Conservation (phyloP, 1,140 invertebrate species). For the Lepidotrigona ventralis region DNA sequence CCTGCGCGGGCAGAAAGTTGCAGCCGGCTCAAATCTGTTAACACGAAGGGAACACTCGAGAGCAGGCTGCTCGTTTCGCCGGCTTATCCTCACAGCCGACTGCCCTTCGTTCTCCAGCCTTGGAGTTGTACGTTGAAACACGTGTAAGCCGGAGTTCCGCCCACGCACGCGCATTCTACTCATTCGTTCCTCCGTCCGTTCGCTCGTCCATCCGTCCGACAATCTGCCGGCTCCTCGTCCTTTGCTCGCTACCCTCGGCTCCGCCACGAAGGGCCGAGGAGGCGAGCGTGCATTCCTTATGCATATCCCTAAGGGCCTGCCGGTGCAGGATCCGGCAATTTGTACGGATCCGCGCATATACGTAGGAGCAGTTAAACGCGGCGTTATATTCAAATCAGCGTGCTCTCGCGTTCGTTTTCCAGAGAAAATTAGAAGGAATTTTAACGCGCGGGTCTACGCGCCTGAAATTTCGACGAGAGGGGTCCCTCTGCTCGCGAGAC, state of each 20-base stretch:
- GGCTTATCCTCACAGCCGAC: slow-evolving; percentile 69
- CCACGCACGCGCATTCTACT: slow-evolving; percentile 73
- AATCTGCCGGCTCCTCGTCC: slow-evolving; percentile 54
- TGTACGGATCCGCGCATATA: slow-evolving; percentile 64
- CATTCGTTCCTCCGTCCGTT: slow-evolving; percentile 46
- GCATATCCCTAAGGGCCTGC: slow-evolving; percentile 59
- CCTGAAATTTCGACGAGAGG: neutral
- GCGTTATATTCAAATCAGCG: slow-evolving; percentile 52
- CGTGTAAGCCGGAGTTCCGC: slow-evolving; percentile 64
- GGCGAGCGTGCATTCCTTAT: slow-evolving; percentile 52
- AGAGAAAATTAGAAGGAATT: slow-evolving; percentile 53
- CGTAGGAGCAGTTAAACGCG: slow-evolving; percentile 59
- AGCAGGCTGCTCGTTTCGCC: slow-evolving; percentile 45
- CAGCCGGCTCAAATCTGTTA: neutral
- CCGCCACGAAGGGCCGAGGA: slow-evolving; percentile 49
- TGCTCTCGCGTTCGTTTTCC: slow-evolving; percentile 46
- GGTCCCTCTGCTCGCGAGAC: too few species aligned
- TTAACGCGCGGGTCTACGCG: neutral
- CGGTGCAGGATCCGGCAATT: slow-evolving; percentile 71
- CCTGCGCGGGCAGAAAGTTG: neutral
- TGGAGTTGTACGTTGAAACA: slow-evolving; percentile 66
- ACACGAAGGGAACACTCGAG: slow-evolving; percentile 12
- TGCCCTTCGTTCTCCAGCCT: slow-evolving; percentile 74
- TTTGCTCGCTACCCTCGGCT: slow-evolving; percentile 54
- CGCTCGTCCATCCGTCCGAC: slow-evolving; percentile 50